Percentiles rank a stretch among this genome's conserved stretches.
Evolutionary conservation across 2,888 invertebrate genomes (phyloP).

Genomic region (Podotricha telesiphe): DNA sequence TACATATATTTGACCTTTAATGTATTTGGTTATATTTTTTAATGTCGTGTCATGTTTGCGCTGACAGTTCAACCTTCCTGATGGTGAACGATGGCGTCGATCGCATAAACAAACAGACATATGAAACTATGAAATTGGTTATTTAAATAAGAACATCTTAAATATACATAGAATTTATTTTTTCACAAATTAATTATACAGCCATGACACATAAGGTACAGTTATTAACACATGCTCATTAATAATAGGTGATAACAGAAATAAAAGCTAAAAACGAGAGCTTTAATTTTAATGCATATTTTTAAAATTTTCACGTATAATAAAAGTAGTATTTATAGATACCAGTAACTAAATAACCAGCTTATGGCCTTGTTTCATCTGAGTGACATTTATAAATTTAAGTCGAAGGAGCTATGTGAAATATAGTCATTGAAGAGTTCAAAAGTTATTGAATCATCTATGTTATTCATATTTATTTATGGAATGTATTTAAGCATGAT

Average conservation of each 20-base stretch:
- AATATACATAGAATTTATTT: conserved; percentile 4
- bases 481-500: not conserved
- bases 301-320: not conserved
- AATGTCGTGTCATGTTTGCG: not conserved
- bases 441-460: not conserved
- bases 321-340: not conserved
- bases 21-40: not conserved
- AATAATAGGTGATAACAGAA: not conserved
- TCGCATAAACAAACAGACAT: conserved; percentile 1
- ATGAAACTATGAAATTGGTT: not conserved
- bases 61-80: not conserved
- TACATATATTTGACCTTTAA: too few relatives aligned
- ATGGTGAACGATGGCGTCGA: conserved; percentile 18
- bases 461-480: not conserved
- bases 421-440: not conserved
- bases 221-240: not conserved
- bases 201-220: not conserved
- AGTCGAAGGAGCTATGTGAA: not conserved
- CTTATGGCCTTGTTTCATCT: not conserved
- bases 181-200: not conserved
- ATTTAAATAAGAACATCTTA: not conserved
- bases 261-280: not conserved
- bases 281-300: not conserved
- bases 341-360: not conserved
- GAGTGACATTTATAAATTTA: not conserved